Evolutionary conservation across 2,888 invertebrate genomes (phyloP), one percentile per base, ranked within the genome.

Genomic region (Platycheirus albimanus): DNA sequence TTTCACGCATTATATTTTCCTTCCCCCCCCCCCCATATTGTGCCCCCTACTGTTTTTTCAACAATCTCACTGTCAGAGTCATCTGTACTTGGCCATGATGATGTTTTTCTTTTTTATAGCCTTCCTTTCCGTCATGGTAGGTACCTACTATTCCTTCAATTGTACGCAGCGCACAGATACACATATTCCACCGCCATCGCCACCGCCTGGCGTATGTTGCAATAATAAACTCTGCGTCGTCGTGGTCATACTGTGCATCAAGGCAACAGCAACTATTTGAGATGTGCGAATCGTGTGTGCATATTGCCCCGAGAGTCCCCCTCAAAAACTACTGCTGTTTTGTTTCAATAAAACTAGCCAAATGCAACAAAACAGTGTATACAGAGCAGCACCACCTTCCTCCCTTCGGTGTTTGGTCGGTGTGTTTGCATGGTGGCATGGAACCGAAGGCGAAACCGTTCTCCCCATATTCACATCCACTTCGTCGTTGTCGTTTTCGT

Each of bases 31-130:
- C n/a, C 24, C 24, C 24, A 24, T 24, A 5, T 4, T 5, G 5
- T 6, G 24, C 6, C 30, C 30, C 8, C 1, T 8, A 33, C 30
- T 33, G 8, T 8, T 33, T 8, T 3, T 19, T 13, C 41, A 28
- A 47, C 38, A 5, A 66, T 71, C 64, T 71, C 64, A 81, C 76
- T 81, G 75, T 61, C 71, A 71, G 66, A 71, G 66, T 81, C 81
- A 81, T 81, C 76, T 80, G 64, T 58, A 64, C 70, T 81, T 81
- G 77, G 77, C 81, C 81, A 81, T 81, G 81, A 70, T 56, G 66
- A 49, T 71, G 64, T 70, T 80, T 70, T 80, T 54, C 66, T 71
- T 76, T 81, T 67, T 61, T 71, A 71, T 54, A 77, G 77, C 54
- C 66, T 61, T 70, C 71, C 77, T 58, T 41, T 13, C 20, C 58